These are phyloP conservation scores for Monomorium pharaonis DNA, from an alignment of 1,140 invertebrate genomes.

Conservation along the genomic window DNA sequence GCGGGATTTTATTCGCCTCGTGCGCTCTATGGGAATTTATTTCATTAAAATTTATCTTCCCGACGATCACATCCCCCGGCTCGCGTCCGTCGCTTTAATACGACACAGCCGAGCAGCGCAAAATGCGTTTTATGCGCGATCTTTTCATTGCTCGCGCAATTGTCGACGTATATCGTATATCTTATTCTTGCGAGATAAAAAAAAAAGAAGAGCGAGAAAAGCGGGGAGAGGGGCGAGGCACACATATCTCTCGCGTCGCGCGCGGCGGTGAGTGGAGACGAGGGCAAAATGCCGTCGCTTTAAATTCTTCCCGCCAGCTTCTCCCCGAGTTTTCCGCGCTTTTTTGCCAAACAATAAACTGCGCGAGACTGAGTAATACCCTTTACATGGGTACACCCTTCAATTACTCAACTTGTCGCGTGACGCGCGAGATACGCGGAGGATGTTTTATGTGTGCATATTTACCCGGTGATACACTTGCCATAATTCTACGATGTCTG, in stretches of 20 bases:
- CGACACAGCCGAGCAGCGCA: neutral
- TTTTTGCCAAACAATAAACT: slow-evolving; percentile 43
- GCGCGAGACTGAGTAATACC: slow-evolving; percentile 28
- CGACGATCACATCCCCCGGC: neutral
- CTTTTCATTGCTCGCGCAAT: slow-evolving; percentile 12
- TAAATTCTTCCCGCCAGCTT: slow-evolving; percentile 26
- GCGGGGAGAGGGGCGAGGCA: too few relatives aligned
- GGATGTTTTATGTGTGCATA: slow-evolving; percentile 24
- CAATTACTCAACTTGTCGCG: slow-evolving; percentile 50
- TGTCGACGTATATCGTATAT: neutral
- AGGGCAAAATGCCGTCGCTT: slow-evolving; percentile 2
- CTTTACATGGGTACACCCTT: slow-evolving; percentile 20
- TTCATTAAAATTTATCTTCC: slow-evolving; percentile 51
- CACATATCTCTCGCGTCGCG: neutral
- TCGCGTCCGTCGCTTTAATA: slow-evolving; percentile 24
- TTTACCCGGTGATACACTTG: neutral
- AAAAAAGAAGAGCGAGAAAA: neutral
- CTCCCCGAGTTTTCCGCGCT: neutral
- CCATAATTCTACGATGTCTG: slow-evolving; percentile 28
- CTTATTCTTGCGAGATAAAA: slow-evolving; percentile 4
- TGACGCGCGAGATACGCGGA: slow-evolving; percentile 33
- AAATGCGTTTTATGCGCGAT: neutral
- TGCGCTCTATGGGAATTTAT: slow-evolving; percentile 14
- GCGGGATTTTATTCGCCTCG: slow-evolving; percentile 48
- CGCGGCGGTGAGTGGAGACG: neutral